Percentiles rank a stretch among this genome's conserved stretches.
Evolutionary conservation across 2,797 vertebrate genomes (phyloP).

Genomic region (Vultur gryphus): DNA sequence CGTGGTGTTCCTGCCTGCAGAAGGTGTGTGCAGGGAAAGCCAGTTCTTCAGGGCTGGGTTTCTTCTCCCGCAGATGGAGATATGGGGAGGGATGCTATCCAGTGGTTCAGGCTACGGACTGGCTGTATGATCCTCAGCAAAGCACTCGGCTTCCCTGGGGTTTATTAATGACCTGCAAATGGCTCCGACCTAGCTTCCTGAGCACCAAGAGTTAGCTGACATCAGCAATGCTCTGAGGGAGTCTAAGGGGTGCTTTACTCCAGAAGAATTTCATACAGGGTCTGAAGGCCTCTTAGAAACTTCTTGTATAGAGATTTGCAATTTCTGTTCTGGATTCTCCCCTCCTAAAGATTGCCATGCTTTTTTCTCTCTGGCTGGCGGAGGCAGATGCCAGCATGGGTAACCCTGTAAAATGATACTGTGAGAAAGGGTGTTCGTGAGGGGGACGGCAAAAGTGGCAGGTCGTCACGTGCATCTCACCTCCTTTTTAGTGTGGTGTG

Average conservation of each 20-base stretch:
- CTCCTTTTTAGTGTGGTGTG: neutral
- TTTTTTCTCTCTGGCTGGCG: neutral
- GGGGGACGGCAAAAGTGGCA: neutral
- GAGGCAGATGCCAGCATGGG: neutral
- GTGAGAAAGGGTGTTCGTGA: neutral
- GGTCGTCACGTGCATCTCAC: neutral
- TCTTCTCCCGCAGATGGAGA: rapidly evolving
- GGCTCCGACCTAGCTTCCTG: rapidly evolving
- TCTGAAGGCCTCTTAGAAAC: neutral
- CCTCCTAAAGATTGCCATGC: neutral
- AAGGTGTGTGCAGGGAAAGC: neutral
- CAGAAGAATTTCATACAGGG: neutral
- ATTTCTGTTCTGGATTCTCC: neutral
- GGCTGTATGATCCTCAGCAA: neutral
- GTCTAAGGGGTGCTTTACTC: neutral
- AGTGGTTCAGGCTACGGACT: rapidly evolving
- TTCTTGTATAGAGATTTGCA: neutral
- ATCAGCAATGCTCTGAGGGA: neutral
- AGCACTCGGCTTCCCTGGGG: rapidly evolving
- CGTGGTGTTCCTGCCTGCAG: neutral
- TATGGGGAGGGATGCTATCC: rapidly evolving
- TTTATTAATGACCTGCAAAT: neutral
- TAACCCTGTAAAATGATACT: neutral
- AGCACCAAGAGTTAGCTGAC: neutral
- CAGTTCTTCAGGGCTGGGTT: neutral